Evolutionary conservation across 2,888 invertebrate genomes (phyloP), one percentile per base, ranked within the genome.

Genomic region (Stegophylla sp.): DNA sequence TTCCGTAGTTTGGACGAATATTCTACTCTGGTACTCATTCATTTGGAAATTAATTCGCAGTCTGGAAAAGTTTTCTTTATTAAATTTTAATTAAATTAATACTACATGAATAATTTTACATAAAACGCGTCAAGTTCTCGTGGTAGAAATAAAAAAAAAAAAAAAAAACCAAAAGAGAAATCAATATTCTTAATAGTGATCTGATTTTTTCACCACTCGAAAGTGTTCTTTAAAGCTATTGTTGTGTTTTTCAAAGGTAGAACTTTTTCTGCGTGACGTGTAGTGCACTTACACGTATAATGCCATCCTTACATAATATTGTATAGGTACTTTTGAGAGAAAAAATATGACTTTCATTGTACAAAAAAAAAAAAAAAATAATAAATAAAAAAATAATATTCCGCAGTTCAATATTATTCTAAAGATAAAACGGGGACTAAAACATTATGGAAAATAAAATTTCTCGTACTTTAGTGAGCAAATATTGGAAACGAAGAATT

Each of bases 1-100:
- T 61, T 61, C 43, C 26, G 20, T 20, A 67, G 4, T 45, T 45
- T 23, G 17, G 13, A 73, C 5, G 26, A 59, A 59, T 59, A 73
- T 59, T 72, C 26, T 26, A 20, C 17, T 17, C n/a, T 56, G 23
- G 12, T 23, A 15, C 20, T 26, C 5, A 41, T 66, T 76, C 53
- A 17, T 76, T 76, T 12, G 75, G n/a, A 53, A 76, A 76, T 66
- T 41, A 41, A 66, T 41, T 66, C 43, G 26, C 41, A 64, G 75
- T 64, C 23, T 43, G 23, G 13, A 43, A 53, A 66, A 76, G 75
- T 76, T 76, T 75, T 66, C 64, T 66, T 76, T 53, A 43, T 66
- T 66, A 53, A 66, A n/a, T 66, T 66, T 76, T 76, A 76, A 76
- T 76, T 76, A 76, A 76, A 76, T 75, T 76, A 76, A 41, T 43